phyloP scores from a whole-genome alignment of 2,888 invertebrate species.

The Lycophotia porphyrea region DNA sequence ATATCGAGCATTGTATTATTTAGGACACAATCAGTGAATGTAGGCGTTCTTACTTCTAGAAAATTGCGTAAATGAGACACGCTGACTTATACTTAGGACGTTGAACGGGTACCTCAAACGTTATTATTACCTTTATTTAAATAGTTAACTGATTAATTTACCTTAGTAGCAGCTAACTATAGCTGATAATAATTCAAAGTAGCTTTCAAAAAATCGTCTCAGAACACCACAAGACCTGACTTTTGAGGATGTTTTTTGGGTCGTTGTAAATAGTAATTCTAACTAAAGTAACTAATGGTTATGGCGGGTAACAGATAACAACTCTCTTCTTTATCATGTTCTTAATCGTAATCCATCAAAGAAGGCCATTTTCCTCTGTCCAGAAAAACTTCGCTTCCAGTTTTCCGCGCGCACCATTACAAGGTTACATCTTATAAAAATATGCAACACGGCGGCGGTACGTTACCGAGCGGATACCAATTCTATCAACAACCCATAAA shows the following conservation, averaged over 20 bases:
- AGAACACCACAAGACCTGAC: neutral
- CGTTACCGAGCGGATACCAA: slow-evolving; percentile 90
- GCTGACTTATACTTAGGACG: neutral
- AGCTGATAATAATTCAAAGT: too few species aligned
- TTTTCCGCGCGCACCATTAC: slow-evolving; percentile 70
- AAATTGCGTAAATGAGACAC: slow-evolving; percentile 4
- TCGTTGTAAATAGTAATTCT: neutral
- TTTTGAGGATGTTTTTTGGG: neutral
- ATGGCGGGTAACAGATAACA: neutral
- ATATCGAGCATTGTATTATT: neutral
- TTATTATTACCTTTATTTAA: neutral
- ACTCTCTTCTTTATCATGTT: neutral
- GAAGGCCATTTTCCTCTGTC: fast-evolving
- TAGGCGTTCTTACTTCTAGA: neutral
- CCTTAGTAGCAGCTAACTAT: too few species aligned
- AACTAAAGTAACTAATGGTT: neutral
- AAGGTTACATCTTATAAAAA: slow-evolving; percentile 85
- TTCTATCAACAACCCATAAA: slow-evolving; percentile 91
- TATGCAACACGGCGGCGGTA: slow-evolving; percentile 89
- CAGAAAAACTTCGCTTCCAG: slow-evolving; percentile 7
- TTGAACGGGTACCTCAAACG: neutral
- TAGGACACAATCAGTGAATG: neutral
- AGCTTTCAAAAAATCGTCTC: neutral
- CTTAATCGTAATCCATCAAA: neutral
- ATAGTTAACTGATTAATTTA: neutral